Base-by-base conservation (phyloP, 2,888 invertebrate species). In the Athrips mouffetella region DNA sequence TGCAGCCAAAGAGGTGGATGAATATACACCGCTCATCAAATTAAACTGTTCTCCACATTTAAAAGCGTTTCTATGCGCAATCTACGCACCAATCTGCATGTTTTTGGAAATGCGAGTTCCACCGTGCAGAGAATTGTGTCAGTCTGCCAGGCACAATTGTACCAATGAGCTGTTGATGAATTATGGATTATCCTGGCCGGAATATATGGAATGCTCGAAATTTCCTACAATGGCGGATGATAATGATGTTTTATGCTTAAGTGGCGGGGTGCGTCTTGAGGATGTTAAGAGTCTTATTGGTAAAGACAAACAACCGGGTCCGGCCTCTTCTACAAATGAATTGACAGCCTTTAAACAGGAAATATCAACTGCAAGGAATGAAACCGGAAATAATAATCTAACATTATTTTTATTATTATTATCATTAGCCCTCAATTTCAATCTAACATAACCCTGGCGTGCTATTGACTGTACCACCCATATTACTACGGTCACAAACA, bases 81-180 rank as follows among this genome's bases (percentile, higher is more conserved):
- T 99, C 58, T 98, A 96, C 78, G 96, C 96, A 7, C 99, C 99
- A 0, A 96, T 98, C 4, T 99, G 99, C 79, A 98, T 98, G n/a
- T n/a, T 97, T 58, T 85, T 98, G 61, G 96, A 97, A 40, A 90
- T 91, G 54, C 94, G 97, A 0, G 92, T 98, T 63, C 97, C 96
- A 2, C 98, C 98, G 0, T 98, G 98, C 75, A 90, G 95, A 49
- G 94, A 96, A 47, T 89, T 98, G 31, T 98, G 98, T 76, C 92
- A 96, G 65, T 94, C 96, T 49, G 97, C 97, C 0, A 91, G 93
- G 61, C 90, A 91, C 40, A 95, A 95, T 10, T 98, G 98, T 78
- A n/a, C n/a, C n/a, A 96, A 96, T 70, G 89, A 90, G 6, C 85
- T 97, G 8, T 96, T 98, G 95, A 91, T 91, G 66, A 91, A 91